Base-by-base conservation (phyloP, 2,888 invertebrate genomes). In the Pterostichus madidus region DNA sequence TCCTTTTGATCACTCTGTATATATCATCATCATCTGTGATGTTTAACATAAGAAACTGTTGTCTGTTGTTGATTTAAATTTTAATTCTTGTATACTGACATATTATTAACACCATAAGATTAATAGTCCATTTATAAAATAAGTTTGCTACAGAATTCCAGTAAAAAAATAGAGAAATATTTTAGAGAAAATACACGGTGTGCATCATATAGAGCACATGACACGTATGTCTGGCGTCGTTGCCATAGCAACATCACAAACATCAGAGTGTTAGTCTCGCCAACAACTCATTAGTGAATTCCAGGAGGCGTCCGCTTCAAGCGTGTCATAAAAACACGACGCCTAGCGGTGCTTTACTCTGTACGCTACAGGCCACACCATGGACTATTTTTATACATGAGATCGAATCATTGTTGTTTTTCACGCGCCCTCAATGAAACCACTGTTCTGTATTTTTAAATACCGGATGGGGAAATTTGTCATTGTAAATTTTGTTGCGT, bases 281-380 rank as follows among this genome's bases (percentile, higher is more conserved):
- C 88, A 89, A 88, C 88, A 88, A 88, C 89, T 89, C 89, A 89
- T 89, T 89, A 89, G 89, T 88, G 88, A 89, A 89, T 89, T 89
- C 89, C 88, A 87, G 88, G 87, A 89, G 89, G 88, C 89, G 88
- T 89, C 88, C 75, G 89, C 88, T 88, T 88, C 88, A 88, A 88
- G 88, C 86, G 88, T 88, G 88, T 89, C 89, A 88, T 88, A 88
- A 89, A 88, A 89, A 89, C 87, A 86, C 88, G 88, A 86, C 88
- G 88, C 85, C 86, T 85, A 85, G 87, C 86, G 86, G 86, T 88
- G 88, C 85, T 86, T 85, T 85, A 86, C 86, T 86, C 52, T 31
- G 53, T 17, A 3, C 46, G 44, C 73, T 35, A 39, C 46, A n/a
- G n/a, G 71, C 13, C 5, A 11, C 15, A 15, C 15, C 13, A 13